Base-by-base conservation (phyloP, 2,888 invertebrate genomes). In the Ecliptopera silaceata region DNA sequence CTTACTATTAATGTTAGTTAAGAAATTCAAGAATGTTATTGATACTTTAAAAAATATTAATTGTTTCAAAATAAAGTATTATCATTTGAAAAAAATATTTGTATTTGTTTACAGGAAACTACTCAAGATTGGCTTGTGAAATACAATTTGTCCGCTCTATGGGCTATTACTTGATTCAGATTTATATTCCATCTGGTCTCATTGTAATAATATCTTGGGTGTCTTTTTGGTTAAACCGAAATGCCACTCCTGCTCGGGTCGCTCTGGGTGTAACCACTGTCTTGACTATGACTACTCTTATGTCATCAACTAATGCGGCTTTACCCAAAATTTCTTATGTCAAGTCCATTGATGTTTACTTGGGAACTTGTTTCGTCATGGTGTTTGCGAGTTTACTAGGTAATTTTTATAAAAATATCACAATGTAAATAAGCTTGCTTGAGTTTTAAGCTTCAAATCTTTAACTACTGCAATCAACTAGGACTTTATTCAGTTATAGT, bases 281-380 rank as follows among this genome's bases (percentile, higher is more conserved):
- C 91, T 94, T 98, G 93, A 98, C 98, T 82, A 98, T 98, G 98
- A 98, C 98, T 77, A 98, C 98, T 70, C 95, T 98, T 75, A 98
- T 98, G 97, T 97, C 97, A 75, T 97, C 97, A 77, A 98, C 97
- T 74, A 98, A 98, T 86, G 97, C 97, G 71, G 97, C 97, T 75
- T 94, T 99, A 88, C 99, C 99, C 74, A 98, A 99, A 93, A 98
- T 98, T 83, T 98, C 98, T 68, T 98, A 98, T 92, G 97, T 98
- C 89, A 98, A 98, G 91, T 97, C 97, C 75, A 98, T 98, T 88
- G 98, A 98, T 92, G 98, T 98, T 76, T 98, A 98, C 92, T 93
- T 98, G 92, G 98, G 98, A 80, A 98, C 98, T 80, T 98, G 98
- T 93, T 98, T 98, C 96, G 97, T 98, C 86, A 98, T 98, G 98